Conservation (phyloP, 2,113 vertebrate genomes). For the Psettodes erumei region DNA sequence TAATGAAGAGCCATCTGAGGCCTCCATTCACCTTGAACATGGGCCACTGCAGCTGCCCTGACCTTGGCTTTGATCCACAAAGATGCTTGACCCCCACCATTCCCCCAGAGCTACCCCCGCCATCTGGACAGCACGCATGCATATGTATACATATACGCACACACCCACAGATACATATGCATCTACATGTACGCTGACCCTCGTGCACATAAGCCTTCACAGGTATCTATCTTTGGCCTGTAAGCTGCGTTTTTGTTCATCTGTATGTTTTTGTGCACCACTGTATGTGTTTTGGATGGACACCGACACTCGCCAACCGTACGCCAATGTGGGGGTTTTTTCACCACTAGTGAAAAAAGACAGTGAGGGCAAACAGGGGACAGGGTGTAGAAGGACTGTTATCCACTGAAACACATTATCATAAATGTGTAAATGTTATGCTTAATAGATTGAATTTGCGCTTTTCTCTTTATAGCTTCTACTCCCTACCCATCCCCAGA, state of each 20-base stretch:
- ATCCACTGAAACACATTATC: constrained; percentile 53
- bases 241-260: background rate
- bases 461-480: constrained; percentile 35
- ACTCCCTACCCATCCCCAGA: constrained; percentile 5
- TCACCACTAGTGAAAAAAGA: constrained; percentile 41
- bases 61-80: constrained; percentile 88
- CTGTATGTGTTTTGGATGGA: background rate
- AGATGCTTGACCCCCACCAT: constrained; percentile 82
- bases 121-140: constrained; percentile 82
- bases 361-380: constrained; percentile 9
- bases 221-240: constrained; percentile 21
- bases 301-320: constrained; percentile 2
- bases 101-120: constrained; percentile 73
- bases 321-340: constrained; percentile 41
- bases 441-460: constrained; percentile 37
- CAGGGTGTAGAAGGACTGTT: constrained; percentile 29
- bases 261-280: background rate
- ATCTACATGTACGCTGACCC: constrained; percentile 57
- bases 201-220: constrained; percentile 29
- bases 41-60: constrained; percentile 83
- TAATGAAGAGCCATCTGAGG: constrained; percentile 86
- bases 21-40: constrained; percentile 85
- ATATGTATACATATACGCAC: constrained; percentile 73
- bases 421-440: constrained; percentile 49
- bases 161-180: constrained; percentile 65